Evolutionary conservation across 2,113 vertebrate species (phyloP).

Genomic region (Gulo gulo): DNA sequence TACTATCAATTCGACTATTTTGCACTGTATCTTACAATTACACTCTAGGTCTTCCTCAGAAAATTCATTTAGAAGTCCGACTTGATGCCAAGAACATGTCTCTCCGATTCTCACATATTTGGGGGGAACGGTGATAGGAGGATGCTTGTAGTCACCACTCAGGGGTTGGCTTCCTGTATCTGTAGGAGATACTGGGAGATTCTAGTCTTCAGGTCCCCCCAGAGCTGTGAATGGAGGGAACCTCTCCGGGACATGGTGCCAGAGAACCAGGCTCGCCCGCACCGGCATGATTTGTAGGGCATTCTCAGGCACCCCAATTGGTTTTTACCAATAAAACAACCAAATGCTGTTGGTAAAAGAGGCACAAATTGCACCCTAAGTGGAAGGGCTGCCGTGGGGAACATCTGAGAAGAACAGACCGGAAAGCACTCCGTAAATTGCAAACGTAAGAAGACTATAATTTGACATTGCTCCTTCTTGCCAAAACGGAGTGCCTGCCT

Average conservation of each 20-base stretch:
- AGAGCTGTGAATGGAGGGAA: neutral
- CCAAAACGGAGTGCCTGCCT: neutral
- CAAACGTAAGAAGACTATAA: neutral
- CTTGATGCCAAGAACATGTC: neutral
- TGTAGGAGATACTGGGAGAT: neutral
- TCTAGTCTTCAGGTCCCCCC: neutral
- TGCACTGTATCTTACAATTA: neutral
- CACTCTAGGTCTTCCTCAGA: neutral
- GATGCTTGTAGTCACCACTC: neutral
- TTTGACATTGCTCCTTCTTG: neutral
- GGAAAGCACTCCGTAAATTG: neutral
- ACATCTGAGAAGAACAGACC: neutral
- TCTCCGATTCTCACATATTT: neutral
- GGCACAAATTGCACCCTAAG: neutral
- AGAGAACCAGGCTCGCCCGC: neutral
- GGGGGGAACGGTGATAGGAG: neutral
- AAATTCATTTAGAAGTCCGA: conserved; percentile 20
- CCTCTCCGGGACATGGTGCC: neutral
- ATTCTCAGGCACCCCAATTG: neutral
- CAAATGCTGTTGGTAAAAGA: neutral
- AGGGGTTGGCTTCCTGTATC: neutral
- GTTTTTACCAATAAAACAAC: neutral
- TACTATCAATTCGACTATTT: neutral
- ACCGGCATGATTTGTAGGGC: neutral
- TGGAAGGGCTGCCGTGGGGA: neutral